A percentile compares a stretch with the other conserved stretches of the same genome.
Evolutionary conservation across 2,797 vertebrate genomes (phyloP).

Genomic region (Delichon dasypus): DNA sequence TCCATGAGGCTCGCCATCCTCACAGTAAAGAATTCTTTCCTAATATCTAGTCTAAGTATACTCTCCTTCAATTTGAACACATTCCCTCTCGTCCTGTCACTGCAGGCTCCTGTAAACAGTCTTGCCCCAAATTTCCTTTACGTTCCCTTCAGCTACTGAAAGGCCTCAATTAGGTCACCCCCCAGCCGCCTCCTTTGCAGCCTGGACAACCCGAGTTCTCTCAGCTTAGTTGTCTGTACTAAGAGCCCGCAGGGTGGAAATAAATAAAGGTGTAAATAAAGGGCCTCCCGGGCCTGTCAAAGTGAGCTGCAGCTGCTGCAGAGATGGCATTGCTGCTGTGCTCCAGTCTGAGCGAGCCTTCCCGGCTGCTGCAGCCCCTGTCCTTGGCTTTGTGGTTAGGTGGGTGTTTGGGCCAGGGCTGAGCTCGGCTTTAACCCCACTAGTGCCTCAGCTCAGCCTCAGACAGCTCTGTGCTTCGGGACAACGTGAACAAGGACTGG

Average conservation of each 20-base stretch:
- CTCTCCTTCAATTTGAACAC: neutral
- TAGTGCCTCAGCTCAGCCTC: rapidly evolving
- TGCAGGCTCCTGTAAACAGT: neutral
- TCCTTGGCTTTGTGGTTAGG: neutral
- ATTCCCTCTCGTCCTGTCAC: neutral
- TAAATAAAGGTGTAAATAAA: neutral
- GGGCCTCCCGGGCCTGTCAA: neutral
- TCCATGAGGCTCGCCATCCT: neutral
- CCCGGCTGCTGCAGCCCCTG: rapidly evolving
- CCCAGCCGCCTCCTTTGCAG: neutral
- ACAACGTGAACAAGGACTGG: too few species aligned
- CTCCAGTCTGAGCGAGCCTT: rapidly evolving
- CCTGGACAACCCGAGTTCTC: neutral
- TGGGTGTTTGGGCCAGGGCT: too few species aligned
- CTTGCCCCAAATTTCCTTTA: neutral
- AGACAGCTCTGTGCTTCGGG: rapidly evolving
- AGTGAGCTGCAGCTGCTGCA: neutral
- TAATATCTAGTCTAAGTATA: neutral
- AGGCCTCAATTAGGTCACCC: neutral
- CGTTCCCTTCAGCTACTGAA: neutral
- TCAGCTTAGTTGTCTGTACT: rapidly evolving
- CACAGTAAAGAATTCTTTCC: neutral
- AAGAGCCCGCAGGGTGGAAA: rapidly evolving
- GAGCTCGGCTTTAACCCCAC: rapidly evolving
- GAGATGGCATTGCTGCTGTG: rapidly evolving